These are phyloP conservation scores for Bufo bufo DNA, from an alignment of 2,113 vertebrate species.

Conservation along the genomic window DNA sequence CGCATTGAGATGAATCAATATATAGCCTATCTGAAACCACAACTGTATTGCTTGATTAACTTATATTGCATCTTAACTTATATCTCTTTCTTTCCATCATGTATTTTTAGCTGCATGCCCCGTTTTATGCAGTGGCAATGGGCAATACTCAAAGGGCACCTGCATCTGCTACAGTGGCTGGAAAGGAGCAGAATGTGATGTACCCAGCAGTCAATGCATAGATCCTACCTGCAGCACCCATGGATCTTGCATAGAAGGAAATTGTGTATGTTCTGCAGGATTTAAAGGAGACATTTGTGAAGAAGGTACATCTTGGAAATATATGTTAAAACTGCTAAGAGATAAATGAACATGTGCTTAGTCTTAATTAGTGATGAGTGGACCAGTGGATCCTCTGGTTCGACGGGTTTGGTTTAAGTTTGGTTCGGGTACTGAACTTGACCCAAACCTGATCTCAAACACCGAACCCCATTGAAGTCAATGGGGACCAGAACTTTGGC, in stretches of 20 bases:
- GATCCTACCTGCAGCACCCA: constrained; percentile 93
- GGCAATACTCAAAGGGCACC: constrained; percentile 95
- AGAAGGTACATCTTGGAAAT: constrained; percentile 79
- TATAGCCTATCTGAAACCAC: constrained; percentile 27
- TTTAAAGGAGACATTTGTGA: constrained; percentile 93
- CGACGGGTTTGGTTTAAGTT: no score
- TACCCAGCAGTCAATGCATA: constrained; percentile 91
- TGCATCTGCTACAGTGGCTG: constrained; percentile 98
- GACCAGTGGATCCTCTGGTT: no score
- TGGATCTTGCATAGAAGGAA: constrained; percentile 92
- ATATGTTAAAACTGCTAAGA: not conserved
- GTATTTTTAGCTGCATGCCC: constrained; percentile 84
- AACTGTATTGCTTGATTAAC: constrained; percentile 42
- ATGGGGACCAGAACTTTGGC: no score
- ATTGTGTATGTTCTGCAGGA: constrained; percentile 90
- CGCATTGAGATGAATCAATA: constrained; percentile 45
- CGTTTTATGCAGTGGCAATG: constrained; percentile 95
- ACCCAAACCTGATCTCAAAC: no score
- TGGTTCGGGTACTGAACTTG: no score
- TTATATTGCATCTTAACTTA: constrained; percentile 13
- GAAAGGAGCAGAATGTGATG: constrained; percentile 95
- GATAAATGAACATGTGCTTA: not conserved
- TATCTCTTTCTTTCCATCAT: constrained; percentile 56
- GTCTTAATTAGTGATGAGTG: not conserved
- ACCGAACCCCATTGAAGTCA: no score